phyloP scores from a whole-genome alignment of 2,797 vertebrate genomes.

The Parauchenoglanis punctatus region DNA sequence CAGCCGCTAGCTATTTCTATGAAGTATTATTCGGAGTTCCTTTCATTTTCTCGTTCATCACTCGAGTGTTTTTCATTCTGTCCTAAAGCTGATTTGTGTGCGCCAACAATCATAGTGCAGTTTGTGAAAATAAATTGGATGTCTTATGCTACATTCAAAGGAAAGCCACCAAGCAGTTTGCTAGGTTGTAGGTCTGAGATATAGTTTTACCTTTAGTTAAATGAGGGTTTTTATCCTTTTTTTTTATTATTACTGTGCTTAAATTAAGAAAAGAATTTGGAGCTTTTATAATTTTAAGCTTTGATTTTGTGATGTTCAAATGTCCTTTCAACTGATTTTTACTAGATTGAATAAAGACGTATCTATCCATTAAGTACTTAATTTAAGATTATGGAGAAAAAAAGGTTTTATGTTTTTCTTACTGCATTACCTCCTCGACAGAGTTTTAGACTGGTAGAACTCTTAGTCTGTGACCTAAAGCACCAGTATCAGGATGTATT shows the following conservation, averaged over 20 bases:
- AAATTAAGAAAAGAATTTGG: neutral
- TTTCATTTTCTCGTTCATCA: neutral
- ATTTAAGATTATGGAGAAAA: neutral
- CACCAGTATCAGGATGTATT: neutral
- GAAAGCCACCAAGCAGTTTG: neutral
- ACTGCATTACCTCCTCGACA: neutral
- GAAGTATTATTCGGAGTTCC: neutral
- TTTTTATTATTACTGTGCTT: neutral
- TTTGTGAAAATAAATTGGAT: neutral
- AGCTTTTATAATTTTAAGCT: neutral
- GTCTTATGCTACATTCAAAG: neutral
- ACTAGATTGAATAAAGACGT: neutral
- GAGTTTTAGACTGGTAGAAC: neutral
- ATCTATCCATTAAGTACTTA: neutral
- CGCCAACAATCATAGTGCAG: neutral
- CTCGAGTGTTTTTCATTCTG: neutral
- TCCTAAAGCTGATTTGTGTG: conserved; percentile 5
- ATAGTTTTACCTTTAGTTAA: neutral
- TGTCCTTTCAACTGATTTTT: neutral
- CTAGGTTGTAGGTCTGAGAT: neutral
- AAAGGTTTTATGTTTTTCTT: neutral
- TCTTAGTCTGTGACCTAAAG: neutral
- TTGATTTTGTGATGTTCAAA: neutral
- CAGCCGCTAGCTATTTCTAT: neutral
- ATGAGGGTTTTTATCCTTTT: neutral